Percentiles rank a stretch among this genome's conserved stretches.
Conservation (phyloP, 2,113 vertebrate genomes). For the Mustela lutreola region DNA sequence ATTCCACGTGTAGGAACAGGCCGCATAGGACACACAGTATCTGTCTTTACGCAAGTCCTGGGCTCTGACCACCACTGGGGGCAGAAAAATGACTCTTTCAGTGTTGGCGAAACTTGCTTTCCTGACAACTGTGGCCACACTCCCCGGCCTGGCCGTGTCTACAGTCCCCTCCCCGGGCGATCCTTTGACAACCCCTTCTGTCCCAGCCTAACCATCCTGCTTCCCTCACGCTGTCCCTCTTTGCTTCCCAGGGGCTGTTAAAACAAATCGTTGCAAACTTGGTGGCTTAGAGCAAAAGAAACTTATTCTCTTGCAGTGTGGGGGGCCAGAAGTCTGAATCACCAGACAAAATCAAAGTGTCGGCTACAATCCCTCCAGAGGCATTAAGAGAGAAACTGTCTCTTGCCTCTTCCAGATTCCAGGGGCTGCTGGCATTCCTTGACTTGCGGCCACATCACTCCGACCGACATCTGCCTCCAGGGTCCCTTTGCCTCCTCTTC, state of each 20-base stretch:
- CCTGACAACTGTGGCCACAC: fast-evolving
- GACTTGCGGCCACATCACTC: not conserved
- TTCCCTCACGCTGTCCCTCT: fast-evolving
- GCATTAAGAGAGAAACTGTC: not conserved
- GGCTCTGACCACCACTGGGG: not conserved
- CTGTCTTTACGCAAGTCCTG: not conserved
- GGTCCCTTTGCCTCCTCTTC: fast-evolving
- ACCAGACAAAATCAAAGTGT: not conserved
- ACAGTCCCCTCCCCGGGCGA: not conserved
- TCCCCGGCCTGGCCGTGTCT: fast-evolving
- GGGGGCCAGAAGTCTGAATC: not conserved
- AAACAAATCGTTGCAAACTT: not conserved
- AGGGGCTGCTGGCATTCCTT: not conserved
- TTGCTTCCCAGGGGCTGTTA: fast-evolving
- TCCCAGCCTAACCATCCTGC: not conserved
- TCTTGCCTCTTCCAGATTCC: not conserved
- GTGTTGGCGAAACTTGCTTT: not conserved
- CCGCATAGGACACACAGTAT: fast-evolving
- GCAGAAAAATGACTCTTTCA: not conserved
- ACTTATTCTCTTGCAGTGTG: no score
- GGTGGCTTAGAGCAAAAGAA: not conserved
- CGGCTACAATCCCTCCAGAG: not conserved
- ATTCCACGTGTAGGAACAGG: not conserved
- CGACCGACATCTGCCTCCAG: fast-evolving
- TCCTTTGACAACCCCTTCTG: fast-evolving